These are phyloP conservation scores for Nysson spinosus DNA, from an alignment of 2,888 invertebrate genomes.

Conservation along the genomic window DNA sequence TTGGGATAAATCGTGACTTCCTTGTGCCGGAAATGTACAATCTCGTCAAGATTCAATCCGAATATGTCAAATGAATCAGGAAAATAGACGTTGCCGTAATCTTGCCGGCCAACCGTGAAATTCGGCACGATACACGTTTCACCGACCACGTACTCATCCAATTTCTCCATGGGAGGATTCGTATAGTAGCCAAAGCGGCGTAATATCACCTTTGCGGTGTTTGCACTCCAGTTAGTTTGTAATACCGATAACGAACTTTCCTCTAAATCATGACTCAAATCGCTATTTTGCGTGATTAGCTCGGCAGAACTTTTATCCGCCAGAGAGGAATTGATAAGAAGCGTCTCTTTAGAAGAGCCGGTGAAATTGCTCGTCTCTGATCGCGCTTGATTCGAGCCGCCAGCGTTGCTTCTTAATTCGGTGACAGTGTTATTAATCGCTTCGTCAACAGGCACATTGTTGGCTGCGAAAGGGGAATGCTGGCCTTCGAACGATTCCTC, in stretches of 20 bases:
- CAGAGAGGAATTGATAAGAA: constrained; percentile 47
- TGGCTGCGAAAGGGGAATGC: constrained; percentile 53
- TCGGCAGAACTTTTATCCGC: constrained; percentile 56
- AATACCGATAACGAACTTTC: constrained; percentile 55
- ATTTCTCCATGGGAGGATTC: constrained; percentile 89
- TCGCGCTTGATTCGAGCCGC: constrained; percentile 10
- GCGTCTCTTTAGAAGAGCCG: too few relatives aligned
- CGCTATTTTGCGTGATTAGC: constrained; percentile 49
- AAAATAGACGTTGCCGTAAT: constrained; percentile 94
- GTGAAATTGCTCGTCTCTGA: constrained; percentile 26
- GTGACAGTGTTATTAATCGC: constrained; percentile 69
- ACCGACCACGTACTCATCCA: constrained; percentile 84
- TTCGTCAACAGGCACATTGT: constrained; percentile 57
- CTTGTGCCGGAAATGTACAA: constrained; percentile 94
- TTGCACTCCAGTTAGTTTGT: constrained; percentile 74
- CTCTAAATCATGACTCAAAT: constrained; percentile 63
- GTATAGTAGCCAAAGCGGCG: constrained; percentile 93
- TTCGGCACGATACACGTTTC: constrained; percentile 90
- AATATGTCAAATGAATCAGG: constrained; percentile 90
- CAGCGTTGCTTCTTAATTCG: constrained; percentile 65
- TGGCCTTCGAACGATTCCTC: constrained; percentile 61
- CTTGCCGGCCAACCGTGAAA: constrained; percentile 91
- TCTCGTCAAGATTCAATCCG: constrained; percentile 90
- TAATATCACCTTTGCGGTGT: constrained; percentile 88
- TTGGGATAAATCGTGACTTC: constrained; percentile 98